These are phyloP conservation scores for Chloebia gouldiae DNA, from an alignment of 2,113 vertebrate genomes.

Conservation along the genomic window DNA sequence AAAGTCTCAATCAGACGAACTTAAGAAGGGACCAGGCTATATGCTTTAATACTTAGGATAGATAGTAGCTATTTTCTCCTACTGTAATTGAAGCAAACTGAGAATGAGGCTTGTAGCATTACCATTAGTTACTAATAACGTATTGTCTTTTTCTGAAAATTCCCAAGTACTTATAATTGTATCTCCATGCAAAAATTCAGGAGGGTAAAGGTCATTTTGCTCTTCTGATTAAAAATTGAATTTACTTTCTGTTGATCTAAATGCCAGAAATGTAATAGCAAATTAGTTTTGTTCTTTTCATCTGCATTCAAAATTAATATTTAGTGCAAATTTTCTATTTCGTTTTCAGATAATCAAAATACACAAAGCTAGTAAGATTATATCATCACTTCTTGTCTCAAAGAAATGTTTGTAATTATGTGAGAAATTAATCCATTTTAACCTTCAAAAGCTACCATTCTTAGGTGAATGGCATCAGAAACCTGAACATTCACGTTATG, in stretches of 20 bases:
- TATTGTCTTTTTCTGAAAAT: conserved; percentile 6
- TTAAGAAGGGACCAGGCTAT: not conserved
- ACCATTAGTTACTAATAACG: not conserved
- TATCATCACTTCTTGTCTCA: not conserved
- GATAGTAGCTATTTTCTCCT: not conserved
- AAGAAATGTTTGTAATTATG: not conserved
- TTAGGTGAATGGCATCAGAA: not conserved
- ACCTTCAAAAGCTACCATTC: not conserved
- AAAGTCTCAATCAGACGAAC: not conserved
- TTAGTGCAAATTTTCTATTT: conserved; percentile 36
- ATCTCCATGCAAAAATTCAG: conserved; percentile 15
- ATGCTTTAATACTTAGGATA: not conserved
- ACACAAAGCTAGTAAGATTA: conserved; percentile 34
- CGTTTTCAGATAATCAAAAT: conserved; percentile 43
- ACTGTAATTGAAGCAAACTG: not conserved
- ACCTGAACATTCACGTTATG: not conserved
- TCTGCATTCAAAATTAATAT: conserved; percentile 23
- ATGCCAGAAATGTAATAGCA: conserved; percentile 16
- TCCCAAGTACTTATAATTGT: conserved; percentile 2
- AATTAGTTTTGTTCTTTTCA: conserved; percentile 24
- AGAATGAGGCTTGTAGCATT: not conserved
- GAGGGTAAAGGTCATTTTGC: conserved; percentile 1
- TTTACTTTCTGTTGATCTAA: conserved; percentile 52
- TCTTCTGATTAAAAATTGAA: conserved; percentile 45
- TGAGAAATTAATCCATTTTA: not conserved